Evolutionary conservation across 2,797 vertebrate species (phyloP).

Genomic region (Masticophis lateralis): DNA sequence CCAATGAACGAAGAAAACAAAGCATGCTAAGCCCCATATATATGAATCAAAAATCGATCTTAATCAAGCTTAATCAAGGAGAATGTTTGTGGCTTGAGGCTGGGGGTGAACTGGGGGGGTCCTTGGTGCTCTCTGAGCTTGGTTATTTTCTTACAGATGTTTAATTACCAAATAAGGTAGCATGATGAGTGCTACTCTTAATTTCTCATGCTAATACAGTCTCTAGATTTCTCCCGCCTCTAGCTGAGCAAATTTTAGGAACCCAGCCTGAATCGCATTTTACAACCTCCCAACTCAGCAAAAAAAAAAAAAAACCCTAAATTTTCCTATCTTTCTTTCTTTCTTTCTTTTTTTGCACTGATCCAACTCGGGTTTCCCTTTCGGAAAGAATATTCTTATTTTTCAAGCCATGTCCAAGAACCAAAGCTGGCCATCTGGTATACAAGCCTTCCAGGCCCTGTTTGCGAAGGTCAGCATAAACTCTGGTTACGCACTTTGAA

Average conservation of each 20-base stretch:
- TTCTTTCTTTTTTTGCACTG: not conserved
- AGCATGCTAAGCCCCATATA: too few species aligned
- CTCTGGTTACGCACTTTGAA: not conserved
- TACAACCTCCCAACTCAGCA: not conserved
- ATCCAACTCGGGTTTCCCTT: not conserved
- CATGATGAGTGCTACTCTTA: too few species aligned
- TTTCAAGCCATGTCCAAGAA: not conserved
- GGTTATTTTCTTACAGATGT: too few species aligned
- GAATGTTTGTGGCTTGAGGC: too few species aligned
- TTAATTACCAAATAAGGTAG: too few species aligned
- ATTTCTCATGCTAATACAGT: too few species aligned
- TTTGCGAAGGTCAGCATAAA: not conserved
- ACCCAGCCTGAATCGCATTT: not conserved
- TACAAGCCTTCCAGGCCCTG: not conserved
- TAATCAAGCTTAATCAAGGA: too few species aligned
- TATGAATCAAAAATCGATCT: too few species aligned
- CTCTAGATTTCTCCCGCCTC: not conserved
- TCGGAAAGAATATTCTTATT: not conserved
- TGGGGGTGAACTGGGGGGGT: too few species aligned
- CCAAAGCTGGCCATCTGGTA: not conserved
- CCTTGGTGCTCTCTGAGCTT: too few species aligned
- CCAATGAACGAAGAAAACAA: not conserved
- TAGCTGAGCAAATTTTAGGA: not conserved
- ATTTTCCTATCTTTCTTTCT: not conserved
- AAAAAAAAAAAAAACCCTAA: not conserved